Conservation (phyloP, 2,113 vertebrate species). For the Grammomys dolichurus region DNA sequence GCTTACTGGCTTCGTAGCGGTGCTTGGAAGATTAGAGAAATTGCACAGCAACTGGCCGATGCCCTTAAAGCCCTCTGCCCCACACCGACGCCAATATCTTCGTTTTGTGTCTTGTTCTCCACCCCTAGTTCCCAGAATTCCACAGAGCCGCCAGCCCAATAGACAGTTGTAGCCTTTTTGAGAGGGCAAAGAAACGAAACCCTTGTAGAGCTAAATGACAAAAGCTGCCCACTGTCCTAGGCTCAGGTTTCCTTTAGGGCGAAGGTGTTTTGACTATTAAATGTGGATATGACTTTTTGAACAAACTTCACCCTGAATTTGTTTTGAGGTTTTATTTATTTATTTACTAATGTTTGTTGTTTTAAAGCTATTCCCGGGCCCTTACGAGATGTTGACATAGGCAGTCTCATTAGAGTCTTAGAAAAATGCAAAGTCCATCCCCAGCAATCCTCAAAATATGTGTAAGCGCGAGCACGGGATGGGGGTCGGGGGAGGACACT, state of each 20-base stretch:
- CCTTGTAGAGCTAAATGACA: neutral
- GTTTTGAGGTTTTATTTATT: neutral
- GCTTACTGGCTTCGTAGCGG: neutral
- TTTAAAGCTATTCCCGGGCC: neutral
- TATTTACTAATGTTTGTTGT: neutral
- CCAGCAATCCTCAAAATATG: neutral
- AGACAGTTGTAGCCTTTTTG: neutral
- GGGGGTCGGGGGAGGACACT: rapidly evolving
- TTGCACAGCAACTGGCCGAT: neutral
- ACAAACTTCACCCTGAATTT: neutral
- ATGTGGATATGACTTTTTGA: neutral
- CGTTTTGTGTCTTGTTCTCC: neutral
- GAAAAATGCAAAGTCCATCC: neutral
- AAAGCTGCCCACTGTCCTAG: neutral
- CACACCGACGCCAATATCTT: neutral
- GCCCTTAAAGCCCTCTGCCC: neutral
- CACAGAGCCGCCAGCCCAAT: neutral
- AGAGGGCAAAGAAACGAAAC: neutral
- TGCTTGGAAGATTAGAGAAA: conserved; percentile 23
- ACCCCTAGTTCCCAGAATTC: conserved; percentile 60
- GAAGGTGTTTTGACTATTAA: neutral
- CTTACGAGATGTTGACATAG: neutral
- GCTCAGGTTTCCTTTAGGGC: neutral
- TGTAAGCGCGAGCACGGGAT: neutral
- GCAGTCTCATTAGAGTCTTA: neutral